A percentile compares a stretch with the other conserved stretches of the same genome.
Evolutionary conservation across 2,888 invertebrate species (phyloP).

Genomic region (Aporophyla nigra): DNA sequence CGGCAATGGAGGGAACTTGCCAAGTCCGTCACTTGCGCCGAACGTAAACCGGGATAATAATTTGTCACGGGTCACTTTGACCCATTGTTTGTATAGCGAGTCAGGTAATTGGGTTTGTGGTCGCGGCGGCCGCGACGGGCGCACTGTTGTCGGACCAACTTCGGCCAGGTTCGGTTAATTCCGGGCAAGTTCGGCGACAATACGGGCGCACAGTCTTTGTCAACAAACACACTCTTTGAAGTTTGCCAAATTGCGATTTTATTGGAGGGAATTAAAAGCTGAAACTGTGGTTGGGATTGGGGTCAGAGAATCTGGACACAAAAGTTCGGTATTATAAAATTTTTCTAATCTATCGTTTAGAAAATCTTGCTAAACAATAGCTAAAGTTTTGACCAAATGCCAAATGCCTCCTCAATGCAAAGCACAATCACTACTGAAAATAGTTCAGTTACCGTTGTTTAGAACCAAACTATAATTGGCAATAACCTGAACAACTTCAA

Average conservation of each 20-base stretch:
- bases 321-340: too few species aligned
- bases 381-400: background rate
- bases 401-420: background rate
- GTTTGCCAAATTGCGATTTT: constrained; percentile 47
- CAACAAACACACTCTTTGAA: constrained; percentile 55
- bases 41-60: constrained; percentile 50
- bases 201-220: constrained; percentile 44
- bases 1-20: constrained; percentile 37
- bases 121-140: constrained; percentile 33
- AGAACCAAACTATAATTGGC: background rate
- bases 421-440: background rate
- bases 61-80: constrained; percentile 62
- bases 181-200: constrained; percentile 42
- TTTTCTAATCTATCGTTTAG: too few species aligned
- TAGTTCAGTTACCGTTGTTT: background rate
- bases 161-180: background rate
- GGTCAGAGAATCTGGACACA: background rate
- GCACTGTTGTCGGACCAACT: constrained; percentile 31
- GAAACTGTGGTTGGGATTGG: background rate
- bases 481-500: background rate
- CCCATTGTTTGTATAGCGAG: constrained; percentile 57
- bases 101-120: constrained; percentile 63
- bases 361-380: too few species aligned
- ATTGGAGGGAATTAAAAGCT: constrained; percentile 39
- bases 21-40: constrained; percentile 43